Evolutionary conservation across 1,140 invertebrate genomes (phyloP), one percentile per base, ranked within the genome.

Genomic region (Drosophila bocki): DNA sequence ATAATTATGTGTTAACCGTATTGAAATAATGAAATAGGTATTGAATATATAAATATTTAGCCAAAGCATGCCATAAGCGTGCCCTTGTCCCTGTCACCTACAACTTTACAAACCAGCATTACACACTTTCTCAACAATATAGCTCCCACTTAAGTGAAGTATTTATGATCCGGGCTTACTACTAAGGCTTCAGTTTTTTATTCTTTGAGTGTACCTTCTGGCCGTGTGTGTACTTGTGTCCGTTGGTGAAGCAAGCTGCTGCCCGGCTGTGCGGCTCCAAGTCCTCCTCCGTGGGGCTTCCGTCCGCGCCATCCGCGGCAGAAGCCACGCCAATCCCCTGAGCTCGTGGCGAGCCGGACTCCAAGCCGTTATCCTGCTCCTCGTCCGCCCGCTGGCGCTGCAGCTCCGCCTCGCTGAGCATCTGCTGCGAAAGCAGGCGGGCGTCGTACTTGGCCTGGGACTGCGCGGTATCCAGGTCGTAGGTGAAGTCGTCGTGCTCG

Each of bases 381-480:
- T 41, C 68, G 60, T 80, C 62, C 60, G 63, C 48, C 51, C 75
- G 60, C 32, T 83, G 84, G 39, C 80, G 76, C 19, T 75, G 59
- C 67, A 78, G 64, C 75, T 91, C 85, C 62, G 74, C 75, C 37
- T 82, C 79, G 78, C 85, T 86, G 54, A 91, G 68, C 85, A 93
- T 90, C 75, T 92, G 92, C 47, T 93, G 85, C 33, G 92, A 92
- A 29, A 93, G 80, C 56, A 92, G 77, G 51, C 79, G 87, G 64
- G 92, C 82, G 90, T 93, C 92, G 71, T 93, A 93, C 86, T 92
- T 92, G 29, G 91, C 92, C 57, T 92, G 82, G 11, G 92, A 92
- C 61, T 93, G 92, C 22, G 84, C 91, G 35, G 88, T 91, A 65
- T 93, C 92, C 78, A 93, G 76, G 71, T 93, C 92, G 57, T 92